Conservation (phyloP, 2,113 vertebrate species). For the Lagopus leucura region DNA sequence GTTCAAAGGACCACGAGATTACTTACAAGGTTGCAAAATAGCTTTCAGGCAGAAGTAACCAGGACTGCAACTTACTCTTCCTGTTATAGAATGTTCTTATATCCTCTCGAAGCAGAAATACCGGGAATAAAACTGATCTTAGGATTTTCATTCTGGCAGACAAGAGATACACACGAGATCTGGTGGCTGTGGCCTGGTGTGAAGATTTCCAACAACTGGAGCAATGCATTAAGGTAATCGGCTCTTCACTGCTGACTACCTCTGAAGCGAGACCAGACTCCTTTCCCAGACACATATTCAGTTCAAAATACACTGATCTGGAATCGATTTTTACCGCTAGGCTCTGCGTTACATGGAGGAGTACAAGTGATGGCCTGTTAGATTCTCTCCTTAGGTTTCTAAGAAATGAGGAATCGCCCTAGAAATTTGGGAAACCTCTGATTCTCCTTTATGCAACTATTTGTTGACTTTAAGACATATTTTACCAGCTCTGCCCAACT, state of each 20-base stretch:
- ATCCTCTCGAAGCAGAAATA: neutral
- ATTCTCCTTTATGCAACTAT: neutral
- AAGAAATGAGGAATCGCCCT: neutral
- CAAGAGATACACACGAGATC: neutral
- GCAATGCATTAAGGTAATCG: slow-evolving; percentile 9
- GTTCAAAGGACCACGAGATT: neutral
- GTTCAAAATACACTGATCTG: neutral
- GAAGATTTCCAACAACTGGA: slow-evolving; percentile 5
- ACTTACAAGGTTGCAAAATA: neutral
- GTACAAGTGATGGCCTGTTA: neutral
- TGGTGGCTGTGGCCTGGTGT: neutral
- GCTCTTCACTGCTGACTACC: neutral
- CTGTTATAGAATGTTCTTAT: neutral
- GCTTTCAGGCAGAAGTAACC: neutral
- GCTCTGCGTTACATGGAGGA: neutral
- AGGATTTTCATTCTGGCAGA: neutral
- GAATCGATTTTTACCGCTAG: neutral
- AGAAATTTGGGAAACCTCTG: neutral
- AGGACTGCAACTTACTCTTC: neutral
- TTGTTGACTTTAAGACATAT: neutral
- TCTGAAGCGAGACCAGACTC: neutral
- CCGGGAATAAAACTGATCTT: neutral
- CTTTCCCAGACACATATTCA: neutral
- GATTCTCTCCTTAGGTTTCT: neutral
- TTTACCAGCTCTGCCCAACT: neutral